Conservation (phyloP, 2,113 vertebrate genomes). For the Tympanuchus pallidicinctus region DNA sequence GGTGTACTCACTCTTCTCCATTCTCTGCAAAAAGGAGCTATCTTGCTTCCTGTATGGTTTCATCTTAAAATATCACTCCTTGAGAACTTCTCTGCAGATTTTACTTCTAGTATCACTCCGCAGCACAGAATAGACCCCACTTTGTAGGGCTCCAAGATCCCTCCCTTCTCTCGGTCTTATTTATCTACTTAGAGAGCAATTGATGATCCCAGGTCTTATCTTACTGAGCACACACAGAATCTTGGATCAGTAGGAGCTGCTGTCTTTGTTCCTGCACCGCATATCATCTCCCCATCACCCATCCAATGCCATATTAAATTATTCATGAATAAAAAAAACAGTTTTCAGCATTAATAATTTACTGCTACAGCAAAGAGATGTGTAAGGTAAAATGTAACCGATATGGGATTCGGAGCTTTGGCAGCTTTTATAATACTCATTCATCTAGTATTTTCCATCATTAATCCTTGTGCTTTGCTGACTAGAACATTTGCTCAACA, state of each 20-base stretch:
- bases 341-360: conserved; percentile 87
- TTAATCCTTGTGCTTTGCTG: conserved; percentile 66
- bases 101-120: background rate
- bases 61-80: background rate
- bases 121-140: background rate
- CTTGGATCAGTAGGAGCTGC: background rate
- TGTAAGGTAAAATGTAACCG: conserved; percentile 79
- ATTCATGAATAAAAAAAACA: conserved; percentile 86
- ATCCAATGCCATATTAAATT: conserved; percentile 78
- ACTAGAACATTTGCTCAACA: background rate
- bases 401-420: conserved; percentile 71
- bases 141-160: background rate
- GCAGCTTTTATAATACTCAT: conserved; percentile 77
- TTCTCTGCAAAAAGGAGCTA: background rate
- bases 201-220: background rate
- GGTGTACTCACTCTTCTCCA: background rate
- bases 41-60: background rate
- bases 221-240: background rate
- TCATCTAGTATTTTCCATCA: conserved; percentile 72
- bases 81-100: background rate
- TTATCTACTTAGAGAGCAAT: background rate
- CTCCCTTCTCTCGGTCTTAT: background rate
- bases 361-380: conserved; percentile 75
- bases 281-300: conserved; percentile 59
- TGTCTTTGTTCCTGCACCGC: conserved; percentile 6